phyloP scores from a whole-genome alignment of 2,888 invertebrate genomes.

The Argynnis bischoffii region DNA sequence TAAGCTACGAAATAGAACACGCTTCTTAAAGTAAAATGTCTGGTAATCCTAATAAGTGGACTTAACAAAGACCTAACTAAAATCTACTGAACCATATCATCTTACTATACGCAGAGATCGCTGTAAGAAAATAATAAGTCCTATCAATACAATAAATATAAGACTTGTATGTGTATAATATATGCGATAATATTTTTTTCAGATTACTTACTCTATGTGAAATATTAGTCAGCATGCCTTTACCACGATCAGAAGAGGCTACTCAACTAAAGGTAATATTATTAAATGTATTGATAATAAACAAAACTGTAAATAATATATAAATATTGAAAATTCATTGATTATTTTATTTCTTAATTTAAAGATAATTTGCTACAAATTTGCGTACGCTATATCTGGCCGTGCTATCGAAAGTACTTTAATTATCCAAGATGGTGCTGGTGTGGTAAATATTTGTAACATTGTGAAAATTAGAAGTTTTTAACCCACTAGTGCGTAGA shows the following conservation, averaged over 20 bases:
- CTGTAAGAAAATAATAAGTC: too few species aligned
- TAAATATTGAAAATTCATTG: conserved; percentile 3
- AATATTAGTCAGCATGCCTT: conserved; percentile 87
- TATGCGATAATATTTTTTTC: conserved; percentile 41
- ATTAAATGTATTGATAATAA: neutral
- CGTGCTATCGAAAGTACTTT: conserved; percentile 47
- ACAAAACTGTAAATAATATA: neutral
- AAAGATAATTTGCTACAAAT: conserved; percentile 62
- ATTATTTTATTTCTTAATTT: conserved; percentile 37
- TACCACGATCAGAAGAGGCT: conserved; percentile 82
- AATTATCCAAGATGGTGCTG: conserved; percentile 37
- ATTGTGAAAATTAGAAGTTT: conserved; percentile 40
- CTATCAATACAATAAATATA: too few species aligned
- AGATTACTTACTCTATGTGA: conserved; percentile 81
- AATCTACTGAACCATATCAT: too few species aligned
- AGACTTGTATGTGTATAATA: too few species aligned
- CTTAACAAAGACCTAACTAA: too few species aligned
- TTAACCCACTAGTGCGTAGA: neutral
- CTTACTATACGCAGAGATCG: too few species aligned
- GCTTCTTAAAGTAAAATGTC: too few species aligned
- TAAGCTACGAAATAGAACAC: too few species aligned
- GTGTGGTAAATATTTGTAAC: conserved; percentile 49
- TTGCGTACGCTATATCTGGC: conserved; percentile 63
- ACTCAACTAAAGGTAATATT: conserved; percentile 64
- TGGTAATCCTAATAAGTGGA: too few species aligned